Base-by-base conservation (phyloP, 2,888 invertebrate species). In the Stenodema calcarata region DNA sequence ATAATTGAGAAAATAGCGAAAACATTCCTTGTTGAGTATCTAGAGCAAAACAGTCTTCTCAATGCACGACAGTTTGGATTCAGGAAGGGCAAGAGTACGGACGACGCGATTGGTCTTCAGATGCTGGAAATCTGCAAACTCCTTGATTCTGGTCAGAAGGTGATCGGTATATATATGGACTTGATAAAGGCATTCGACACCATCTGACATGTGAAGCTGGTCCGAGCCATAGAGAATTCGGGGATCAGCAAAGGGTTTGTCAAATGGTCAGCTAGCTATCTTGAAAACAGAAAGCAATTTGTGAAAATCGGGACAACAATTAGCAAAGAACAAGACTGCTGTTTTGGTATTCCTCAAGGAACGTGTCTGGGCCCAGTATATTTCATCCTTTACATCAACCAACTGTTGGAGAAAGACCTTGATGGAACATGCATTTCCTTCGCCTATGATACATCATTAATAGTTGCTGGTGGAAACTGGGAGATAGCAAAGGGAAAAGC, bases 281-380 rank as follows among this genome's bases (percentile, higher is more conserved):
- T 84, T 12, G 3, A n/a, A 27, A n/a, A n/a, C 9, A 30, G 84
- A 42, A 35, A 42, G 23, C 84, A 84, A 42, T 73, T 4, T 73
- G 75, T 75, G 47, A 30, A 84, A 75, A 44, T 75, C 11, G 84
- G 84, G 11, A 12, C 23, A 42, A 44, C 30, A 1, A 47, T 78
- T 3, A 78, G 78, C 76, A 9, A 23, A 14, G 47, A 0, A 16
- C 30, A n/a, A 62, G 30, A n/a, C 14, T 86, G 76, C 41, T 50
- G 14, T 12, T 78, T 28, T 76, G 86, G 86, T n/a, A 75, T 85
- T 47, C 85, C 85, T 42, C 85, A 76, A 28, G 85, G 85, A 16
- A 85, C 85, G 4, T 54, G 62, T 23, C 23, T 86, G 70, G 86
- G 86, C 44, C 86, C 86, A n/a, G 44, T 86, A 9, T 76, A 47